Percentiles rank a stretch among this genome's conserved stretches.
phyloP scores from a whole-genome alignment of 2,797 vertebrate genomes.

The Heliangelus exortis region DNA sequence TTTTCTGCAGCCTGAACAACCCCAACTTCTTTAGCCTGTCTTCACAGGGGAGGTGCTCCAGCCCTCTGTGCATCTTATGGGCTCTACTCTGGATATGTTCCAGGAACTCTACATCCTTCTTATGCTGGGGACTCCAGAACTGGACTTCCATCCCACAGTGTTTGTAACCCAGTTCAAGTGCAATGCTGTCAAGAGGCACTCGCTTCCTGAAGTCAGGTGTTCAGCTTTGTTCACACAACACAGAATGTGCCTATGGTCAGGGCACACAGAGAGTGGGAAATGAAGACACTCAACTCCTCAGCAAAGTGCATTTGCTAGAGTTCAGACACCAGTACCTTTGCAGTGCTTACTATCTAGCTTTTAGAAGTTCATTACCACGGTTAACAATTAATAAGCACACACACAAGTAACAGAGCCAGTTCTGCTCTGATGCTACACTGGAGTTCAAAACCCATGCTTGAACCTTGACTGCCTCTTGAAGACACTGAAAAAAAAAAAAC shows the following conservation, averaged over 20 bases:
- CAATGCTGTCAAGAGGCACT: not conserved
- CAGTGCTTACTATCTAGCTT: not conserved
- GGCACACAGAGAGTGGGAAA: not conserved
- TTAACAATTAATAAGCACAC: not conserved
- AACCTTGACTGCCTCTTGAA: not conserved
- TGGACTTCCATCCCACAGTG: not conserved
- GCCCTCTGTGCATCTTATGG: no score
- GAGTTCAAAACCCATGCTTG: not conserved
- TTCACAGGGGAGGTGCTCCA: no score
- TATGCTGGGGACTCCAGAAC: no score
- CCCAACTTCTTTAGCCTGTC: no score
- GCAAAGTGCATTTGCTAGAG: not conserved
- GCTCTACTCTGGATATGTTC: no score
- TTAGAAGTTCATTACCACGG: fast-evolving
- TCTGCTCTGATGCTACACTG: not conserved
- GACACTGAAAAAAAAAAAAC: not conserved
- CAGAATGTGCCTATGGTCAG: not conserved
- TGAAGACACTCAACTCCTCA: not conserved
- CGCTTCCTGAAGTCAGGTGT: not conserved
- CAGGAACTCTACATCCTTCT: no score
- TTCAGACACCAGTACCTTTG: not conserved
- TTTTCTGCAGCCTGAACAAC: no score
- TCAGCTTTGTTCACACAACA: not conserved
- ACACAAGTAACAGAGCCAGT: not conserved
- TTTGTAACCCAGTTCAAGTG: not conserved